Evolutionary conservation across 1,140 invertebrate genomes (phyloP).

Genomic region (Conus ventricosus): DNA sequence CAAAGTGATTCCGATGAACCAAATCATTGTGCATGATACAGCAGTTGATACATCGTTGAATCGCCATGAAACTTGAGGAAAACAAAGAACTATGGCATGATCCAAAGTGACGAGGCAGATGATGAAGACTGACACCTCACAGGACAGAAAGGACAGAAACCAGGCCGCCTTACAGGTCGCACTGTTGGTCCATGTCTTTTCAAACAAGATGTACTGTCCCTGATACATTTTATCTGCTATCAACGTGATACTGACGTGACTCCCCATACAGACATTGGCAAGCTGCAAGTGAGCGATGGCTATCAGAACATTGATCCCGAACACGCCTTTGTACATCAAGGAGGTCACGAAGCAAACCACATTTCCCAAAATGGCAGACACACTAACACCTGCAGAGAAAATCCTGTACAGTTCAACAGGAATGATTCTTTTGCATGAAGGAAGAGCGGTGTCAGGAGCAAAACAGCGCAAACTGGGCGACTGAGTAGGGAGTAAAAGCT

Average conservation of each 20-base stretch:
- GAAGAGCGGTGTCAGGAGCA: constrained; percentile 40
- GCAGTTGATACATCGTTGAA: background rate
- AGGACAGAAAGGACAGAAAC: constrained; percentile 35
- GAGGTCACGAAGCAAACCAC: constrained; percentile 25
- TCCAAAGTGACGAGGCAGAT: constrained; percentile 52
- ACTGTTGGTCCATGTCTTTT: constrained; percentile 26
- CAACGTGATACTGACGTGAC: constrained; percentile 25
- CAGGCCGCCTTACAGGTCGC: constrained; percentile 23
- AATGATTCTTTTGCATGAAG: constrained; percentile 53
- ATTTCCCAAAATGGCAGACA: constrained; percentile 49
- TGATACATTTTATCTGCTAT: constrained; percentile 25
- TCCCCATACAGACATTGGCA: constrained; percentile 36
- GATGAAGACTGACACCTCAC: constrained; percentile 37
- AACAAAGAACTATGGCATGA: background rate
- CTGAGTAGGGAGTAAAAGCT: constrained; percentile 23
- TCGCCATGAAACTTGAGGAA: background rate
- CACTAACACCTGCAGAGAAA: constrained; percentile 42
- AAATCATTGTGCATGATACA: background rate
- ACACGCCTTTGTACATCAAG: background rate
- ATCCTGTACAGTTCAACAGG: constrained; percentile 36
- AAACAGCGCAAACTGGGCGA: background rate
- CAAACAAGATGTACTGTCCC: constrained; percentile 52
- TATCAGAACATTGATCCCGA: constrained; percentile 35
- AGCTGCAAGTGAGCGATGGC: constrained; percentile 51
- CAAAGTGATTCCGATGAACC: constrained; percentile 9